phyloP scores from a whole-genome alignment of 2,113 vertebrate genomes.

The Trachemys scripta region DNA sequence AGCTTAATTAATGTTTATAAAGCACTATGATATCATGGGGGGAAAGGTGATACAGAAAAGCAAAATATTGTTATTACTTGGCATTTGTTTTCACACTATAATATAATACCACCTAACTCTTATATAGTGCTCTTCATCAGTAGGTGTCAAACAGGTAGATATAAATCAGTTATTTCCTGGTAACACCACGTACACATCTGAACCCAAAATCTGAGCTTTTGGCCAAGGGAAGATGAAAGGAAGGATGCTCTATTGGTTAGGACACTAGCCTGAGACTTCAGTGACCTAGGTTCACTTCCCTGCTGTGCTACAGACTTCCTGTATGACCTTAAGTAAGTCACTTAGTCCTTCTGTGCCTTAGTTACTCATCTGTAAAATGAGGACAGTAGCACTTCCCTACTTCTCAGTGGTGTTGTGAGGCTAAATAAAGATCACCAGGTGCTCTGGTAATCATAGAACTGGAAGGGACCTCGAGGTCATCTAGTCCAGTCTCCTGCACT shows the following conservation, averaged over 20 bases:
- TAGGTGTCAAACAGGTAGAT: neutral
- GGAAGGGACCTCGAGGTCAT: no score
- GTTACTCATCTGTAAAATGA: neutral
- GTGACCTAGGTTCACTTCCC: neutral
- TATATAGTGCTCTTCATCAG: neutral
- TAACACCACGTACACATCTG: neutral
- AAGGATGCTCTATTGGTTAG: neutral
- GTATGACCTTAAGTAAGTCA: constrained; percentile 14
- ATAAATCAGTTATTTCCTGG: neutral
- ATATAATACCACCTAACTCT: neutral
- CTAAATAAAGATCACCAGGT: no score
- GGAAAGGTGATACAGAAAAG: neutral
- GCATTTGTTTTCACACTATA: neutral
- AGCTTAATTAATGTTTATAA: neutral
- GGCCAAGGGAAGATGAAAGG: neutral
- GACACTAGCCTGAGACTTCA: neutral
- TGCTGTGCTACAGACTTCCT: neutral
- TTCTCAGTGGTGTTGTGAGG: neutral
- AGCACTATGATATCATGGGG: neutral
- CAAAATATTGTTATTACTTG: neutral
- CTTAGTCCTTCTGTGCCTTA: neutral
- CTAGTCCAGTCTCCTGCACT: no score
- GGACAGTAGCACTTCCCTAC: neutral
- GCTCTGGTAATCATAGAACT: no score
- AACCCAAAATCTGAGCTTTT: neutral